Conservation (phyloP, 2,113 vertebrate genomes). For the Platichthys flesus region DNA sequence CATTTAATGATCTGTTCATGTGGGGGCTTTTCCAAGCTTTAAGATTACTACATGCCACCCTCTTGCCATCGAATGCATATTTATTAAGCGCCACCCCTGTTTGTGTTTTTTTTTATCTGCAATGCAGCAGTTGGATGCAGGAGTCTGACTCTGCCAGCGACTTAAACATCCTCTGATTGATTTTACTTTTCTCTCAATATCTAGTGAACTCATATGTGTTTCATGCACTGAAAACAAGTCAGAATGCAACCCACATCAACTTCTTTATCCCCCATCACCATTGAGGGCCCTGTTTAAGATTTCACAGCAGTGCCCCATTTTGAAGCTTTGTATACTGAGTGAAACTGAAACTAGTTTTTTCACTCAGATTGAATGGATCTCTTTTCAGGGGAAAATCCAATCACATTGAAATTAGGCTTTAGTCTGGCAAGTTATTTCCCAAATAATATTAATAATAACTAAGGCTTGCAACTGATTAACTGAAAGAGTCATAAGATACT, state of each 20-base stretch:
- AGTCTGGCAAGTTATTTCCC: not conserved
- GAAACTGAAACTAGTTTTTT: not conserved
- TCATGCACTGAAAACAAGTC: constrained; percentile 2
- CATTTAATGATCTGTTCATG: no score
- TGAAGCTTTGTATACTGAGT: not conserved
- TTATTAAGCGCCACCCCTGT: not conserved
- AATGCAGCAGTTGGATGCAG: constrained; percentile 70
- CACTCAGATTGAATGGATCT: not conserved
- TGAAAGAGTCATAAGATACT: no score
- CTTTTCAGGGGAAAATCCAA: not conserved
- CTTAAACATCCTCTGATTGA: constrained; percentile 60
- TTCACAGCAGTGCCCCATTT: not conserved
- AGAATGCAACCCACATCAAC: not conserved
- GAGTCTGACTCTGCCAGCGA: constrained; percentile 51
- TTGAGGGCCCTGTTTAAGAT: not conserved
- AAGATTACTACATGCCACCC: not conserved
- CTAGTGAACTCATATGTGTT: not conserved
- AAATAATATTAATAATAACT: no score
- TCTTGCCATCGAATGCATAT: not conserved
- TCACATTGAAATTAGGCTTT: not conserved
- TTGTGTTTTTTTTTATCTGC: constrained; percentile 73
- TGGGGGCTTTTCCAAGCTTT: no score
- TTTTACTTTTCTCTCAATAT: constrained; percentile 27
- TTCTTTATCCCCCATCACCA: not conserved
- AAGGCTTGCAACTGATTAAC: no score